Evolutionary conservation across 2,888 invertebrate species (phyloP), one percentile per base, ranked within the genome.

Genomic region (Acanthosoma haemorrhoidale): DNA sequence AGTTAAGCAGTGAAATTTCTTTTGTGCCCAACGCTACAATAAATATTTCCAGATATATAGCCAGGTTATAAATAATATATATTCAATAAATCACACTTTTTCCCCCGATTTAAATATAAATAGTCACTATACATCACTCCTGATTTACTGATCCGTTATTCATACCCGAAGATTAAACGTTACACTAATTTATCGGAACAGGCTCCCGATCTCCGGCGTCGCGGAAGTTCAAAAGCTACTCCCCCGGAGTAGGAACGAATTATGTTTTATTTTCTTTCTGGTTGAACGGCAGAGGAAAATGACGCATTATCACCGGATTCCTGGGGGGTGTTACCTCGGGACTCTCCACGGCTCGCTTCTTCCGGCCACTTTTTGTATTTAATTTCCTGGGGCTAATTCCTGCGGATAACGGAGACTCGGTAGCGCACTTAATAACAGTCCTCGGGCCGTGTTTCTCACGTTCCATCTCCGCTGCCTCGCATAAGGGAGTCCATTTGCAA

Each of bases 231-330:
- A 51, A 51, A 25, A 25, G 51, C 25, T 6, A 25, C 51, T 25
- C 5, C n/a, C 29, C 8, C 21, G 16, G 21, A 1, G 3, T 4
- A 51, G 51, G 3, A n/a, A n/a, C n/a, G n/a, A 51, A 25, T 51
- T 51, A 51, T 43, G 51, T 51, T 51, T 25, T 25, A 51, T 51
- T 51, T 51, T 51, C 51, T 51, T 51, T 51, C 51, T 51, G 51
- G 51, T 51, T 25, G 51, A 51, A 51, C 25, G 51, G 51, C 6
- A 51, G 51, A 51, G n/a, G 51, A 51, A 51, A 51, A 51, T 51
- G 51, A 51, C 51, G 51, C 21, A 51, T 51, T 51, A 51, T 51
- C 51, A 25, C 51, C 51, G 51, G 51, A 51, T 51, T 25, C 51
- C 29, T 8, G n/a, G 25, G 25, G 51, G 13, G n/a, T n/a, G n/a